Conservation (phyloP, 2,888 invertebrate species). For the Aphodius granarius region DNA sequence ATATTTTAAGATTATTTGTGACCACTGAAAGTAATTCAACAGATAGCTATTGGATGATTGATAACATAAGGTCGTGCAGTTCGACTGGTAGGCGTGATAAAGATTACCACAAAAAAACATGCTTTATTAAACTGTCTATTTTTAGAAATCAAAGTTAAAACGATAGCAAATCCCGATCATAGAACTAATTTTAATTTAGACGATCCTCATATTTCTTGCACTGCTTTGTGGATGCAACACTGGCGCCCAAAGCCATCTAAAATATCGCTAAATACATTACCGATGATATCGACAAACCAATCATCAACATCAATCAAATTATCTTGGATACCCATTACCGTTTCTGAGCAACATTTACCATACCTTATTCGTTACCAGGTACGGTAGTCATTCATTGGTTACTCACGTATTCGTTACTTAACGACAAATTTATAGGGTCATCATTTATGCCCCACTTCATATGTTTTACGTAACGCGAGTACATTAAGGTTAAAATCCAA, state of each 20-base stretch:
- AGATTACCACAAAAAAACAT: background rate
- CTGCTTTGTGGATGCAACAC: conserved; percentile 26
- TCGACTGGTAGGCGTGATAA: conserved; percentile 43
- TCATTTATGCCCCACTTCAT: conserved; percentile 36
- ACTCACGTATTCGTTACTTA: background rate
- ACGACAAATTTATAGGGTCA: conserved; percentile 38
- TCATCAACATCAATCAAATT: conserved; percentile 40
- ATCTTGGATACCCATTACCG: conserved; percentile 34
- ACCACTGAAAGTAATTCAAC: conserved; percentile 41
- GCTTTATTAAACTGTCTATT: conserved; percentile 3
- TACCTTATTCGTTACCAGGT: conserved; percentile 11
- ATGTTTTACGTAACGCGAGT: conserved; percentile 32
- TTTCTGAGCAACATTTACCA: conserved; percentile 12
- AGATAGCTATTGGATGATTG: conserved; percentile 48
- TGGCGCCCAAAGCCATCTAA: conserved; percentile 37
- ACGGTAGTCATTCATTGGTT: too few relatives aligned
- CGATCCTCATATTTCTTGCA: conserved; percentile 28
- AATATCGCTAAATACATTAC: conserved; percentile 30
- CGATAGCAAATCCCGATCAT: conserved; percentile 3
- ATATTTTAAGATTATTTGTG: conserved; percentile 44
- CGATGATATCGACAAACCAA: conserved; percentile 31
- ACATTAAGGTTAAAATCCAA: conserved; percentile 42
- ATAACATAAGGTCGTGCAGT: conserved; percentile 46
- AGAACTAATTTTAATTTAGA: background rate
- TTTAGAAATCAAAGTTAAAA: conserved; percentile 10